Base-by-base conservation (phyloP, 2,888 invertebrate genomes). In the Shargacucullia verbasci region DNA sequence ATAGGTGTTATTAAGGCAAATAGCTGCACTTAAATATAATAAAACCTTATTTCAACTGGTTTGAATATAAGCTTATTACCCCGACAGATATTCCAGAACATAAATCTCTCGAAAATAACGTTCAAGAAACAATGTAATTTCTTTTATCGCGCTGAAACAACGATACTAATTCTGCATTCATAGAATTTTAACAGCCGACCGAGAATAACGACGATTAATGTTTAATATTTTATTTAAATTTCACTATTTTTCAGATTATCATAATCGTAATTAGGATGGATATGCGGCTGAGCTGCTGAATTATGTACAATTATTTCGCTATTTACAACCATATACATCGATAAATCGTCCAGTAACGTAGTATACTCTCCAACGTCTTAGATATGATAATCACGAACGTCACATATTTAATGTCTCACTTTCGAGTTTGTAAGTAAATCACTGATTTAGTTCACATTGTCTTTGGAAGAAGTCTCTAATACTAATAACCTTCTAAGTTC, bases 281-380 rank as follows among this genome's bases (percentile, higher is more conserved):
- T 92, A 92, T 90, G 91, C 88, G 88, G 87, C 90, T 82, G 85
- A 87, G 86, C 88, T 87, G 87, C 83, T 82, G 66, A 72, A 75
- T 69, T 83, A 83, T 84, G 61, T 87, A 83, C 86, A 87, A 75
- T 75, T 71, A 69, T 66, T 56, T 64, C 62, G 72, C 60, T 90
- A 89, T 89, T 81, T 89, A 90, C 90, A 89, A 68, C 66, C 74
- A 85, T 89, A 78, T 87, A 90, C 89, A 89, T 65, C 66, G 50
- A 73, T 62, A 53, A 59, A 61, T 79, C 68, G 80, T 85, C 74
- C 77, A 60, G 66, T 81, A 79, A 67, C 59, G 69, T 70, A 45
- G 67, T 66, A 53, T 70, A 65, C 64, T 71, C 67, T 57, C 38
- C 53, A 69, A 64, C 50, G 59, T 71, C 69, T 68, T 72, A 79